Conservation (phyloP, 2,113 vertebrate species). For the Caranx melampygus region DNA sequence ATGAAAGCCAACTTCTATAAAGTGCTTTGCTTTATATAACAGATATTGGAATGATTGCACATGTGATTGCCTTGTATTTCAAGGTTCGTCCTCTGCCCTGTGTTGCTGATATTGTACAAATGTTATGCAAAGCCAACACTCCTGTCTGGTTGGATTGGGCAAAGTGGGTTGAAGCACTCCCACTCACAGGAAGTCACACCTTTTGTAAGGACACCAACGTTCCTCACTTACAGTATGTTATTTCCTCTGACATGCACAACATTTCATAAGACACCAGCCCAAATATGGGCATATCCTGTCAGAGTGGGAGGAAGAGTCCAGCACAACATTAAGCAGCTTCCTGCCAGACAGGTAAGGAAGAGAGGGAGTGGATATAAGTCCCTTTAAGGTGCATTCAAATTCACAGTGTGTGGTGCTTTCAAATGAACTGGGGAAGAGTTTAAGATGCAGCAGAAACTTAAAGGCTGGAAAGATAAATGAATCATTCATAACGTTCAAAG, state of each 20-base stretch:
- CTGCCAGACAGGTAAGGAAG: slow-evolving; percentile 58
- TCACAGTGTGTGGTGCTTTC: background rate
- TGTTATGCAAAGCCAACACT: background rate
- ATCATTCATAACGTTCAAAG: slow-evolving; percentile 41
- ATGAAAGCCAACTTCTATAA: background rate
- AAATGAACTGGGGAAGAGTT: slow-evolving; percentile 29
- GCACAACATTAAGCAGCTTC: slow-evolving; percentile 26
- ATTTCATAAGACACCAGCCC: slow-evolving; percentile 55
- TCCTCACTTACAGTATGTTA: background rate
- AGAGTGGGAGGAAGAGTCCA: background rate
- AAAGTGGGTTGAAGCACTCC: slow-evolving; percentile 44
- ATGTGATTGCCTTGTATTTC: background rate
- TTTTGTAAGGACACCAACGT: slow-evolving; percentile 36
- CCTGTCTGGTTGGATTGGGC: slow-evolving; percentile 11
- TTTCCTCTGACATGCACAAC: slow-evolving; percentile 39
- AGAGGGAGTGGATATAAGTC: slow-evolving; percentile 1
- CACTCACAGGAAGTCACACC: slow-evolving; percentile 73
- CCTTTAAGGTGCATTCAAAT: background rate
- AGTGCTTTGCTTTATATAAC: background rate
- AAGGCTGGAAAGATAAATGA: slow-evolving; percentile 46
- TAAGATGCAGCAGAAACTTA: slow-evolving; percentile 12
- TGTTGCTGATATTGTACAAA: background rate
- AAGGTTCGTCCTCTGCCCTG: background rate
- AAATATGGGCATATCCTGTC: slow-evolving; percentile 75
- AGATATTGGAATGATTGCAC: background rate